Evolutionary conservation across 2,113 vertebrate genomes (phyloP), one percentile per base, ranked within the genome.

Genomic region (Odontophorus gujanensis): DNA sequence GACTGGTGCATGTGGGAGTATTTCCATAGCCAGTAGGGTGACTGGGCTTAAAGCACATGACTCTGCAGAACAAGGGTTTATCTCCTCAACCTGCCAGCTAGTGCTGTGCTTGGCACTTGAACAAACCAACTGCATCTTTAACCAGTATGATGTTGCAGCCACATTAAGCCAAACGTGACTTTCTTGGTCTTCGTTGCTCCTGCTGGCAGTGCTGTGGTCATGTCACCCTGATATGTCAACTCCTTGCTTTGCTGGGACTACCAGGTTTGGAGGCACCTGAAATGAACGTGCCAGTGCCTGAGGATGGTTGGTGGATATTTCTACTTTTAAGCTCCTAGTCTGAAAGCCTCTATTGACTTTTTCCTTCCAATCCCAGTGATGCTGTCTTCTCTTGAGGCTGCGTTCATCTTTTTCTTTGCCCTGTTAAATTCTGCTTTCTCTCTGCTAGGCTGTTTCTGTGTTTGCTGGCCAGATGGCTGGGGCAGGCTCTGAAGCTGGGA

Each of bases 91-190:
- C 55, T 61, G 47, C 50, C 17, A 69, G 48, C 50, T 69, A 7
- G 28, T 0, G 0, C 32, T 34, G 17, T 7, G 36, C 42, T 47
- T 80, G 58, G 40, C 13, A 15, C 36, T 38, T n/a, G 65, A 50
- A 20, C 7, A 11, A 69, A 22, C 66, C 59, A 79, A 24, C 26
- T 0, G 2, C 65, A 43, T 48, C 58, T 58, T 7, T 42, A 48
- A 47, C 40, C 38, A 14, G 22, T 25, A 53, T 0, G 0, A 2
- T 36, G 73, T 26, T 40, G 55, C 63, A 76, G 20, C 18, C 21
- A 4, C 0, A 0, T 50, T 32, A 34, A 25, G 40, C 24, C 68
- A 57, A 40, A 32, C 0, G 2, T 34, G 50, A 9, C 14, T 77
- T 57, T 58, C 68, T 76, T 12, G 7, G 65, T 59, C 30, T 83